Evolutionary conservation across 2,797 vertebrate species (phyloP), one percentile per base, ranked within the genome.

Genomic region (Podargus strigoides): DNA sequence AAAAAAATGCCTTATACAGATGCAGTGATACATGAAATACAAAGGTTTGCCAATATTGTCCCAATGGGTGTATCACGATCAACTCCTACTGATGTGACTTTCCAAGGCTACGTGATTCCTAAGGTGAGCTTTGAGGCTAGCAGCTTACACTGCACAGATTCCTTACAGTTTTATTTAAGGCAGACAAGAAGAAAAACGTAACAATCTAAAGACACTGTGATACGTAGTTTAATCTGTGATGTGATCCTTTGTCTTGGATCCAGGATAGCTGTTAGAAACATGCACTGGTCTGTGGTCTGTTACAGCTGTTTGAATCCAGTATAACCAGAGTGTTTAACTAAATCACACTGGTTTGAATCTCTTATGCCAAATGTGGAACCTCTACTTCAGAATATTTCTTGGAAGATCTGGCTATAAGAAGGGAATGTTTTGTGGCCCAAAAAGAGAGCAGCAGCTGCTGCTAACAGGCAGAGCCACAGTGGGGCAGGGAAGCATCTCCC

Each of bases 1-100:
- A 97, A 96, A 78, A 93, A 95, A 85, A 96, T 97, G 97, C 97
- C 97, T 10, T 97, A 97, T 7, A 97, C 97, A 63, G 96, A 98
- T 22, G 97, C 97, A 75, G 97, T 97, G 83, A 92, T 98, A 86
- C 97, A 98, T 5, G 97, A 98, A 96, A 94, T 98, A 80, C 97
- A 98, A 32, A 96, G 97, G 80, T 98, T 98, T 96, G 92, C 95
- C 82, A 97, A 97, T 44, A 94, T 98, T 62, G 69, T 95, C 50
- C 97, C 97, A 28, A 95, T 97, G 95, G 94, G 95, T 2, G 77
- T 97, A 12, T 90, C 97, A 50, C 84, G 96, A 78, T 91, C 95
- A 9, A 97, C 96, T 27, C 84, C 95, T 44, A 87, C 79, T 0
- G 41, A 97, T 39, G 95, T 96, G 37, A 84, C 90, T 75, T 97